These are phyloP conservation scores for Apaloderma vittatum DNA, from an alignment of 2,113 vertebrate genomes.

Conservation along the genomic window DNA sequence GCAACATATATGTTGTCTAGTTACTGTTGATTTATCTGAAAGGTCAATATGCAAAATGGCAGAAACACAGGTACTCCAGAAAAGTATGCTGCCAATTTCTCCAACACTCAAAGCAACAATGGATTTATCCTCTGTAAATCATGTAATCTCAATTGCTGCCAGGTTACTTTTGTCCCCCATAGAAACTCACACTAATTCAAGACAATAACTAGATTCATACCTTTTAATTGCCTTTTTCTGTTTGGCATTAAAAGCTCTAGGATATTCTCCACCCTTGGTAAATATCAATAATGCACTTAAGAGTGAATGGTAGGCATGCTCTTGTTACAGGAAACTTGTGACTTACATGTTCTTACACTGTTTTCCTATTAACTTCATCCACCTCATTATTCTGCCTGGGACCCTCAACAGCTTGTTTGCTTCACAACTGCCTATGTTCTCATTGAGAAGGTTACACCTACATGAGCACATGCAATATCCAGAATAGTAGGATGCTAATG, in stretches of 20 bases:
- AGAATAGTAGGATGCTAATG: not conserved
- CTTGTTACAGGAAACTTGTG: not conserved
- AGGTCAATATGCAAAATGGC: not conserved
- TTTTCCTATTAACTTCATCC: not conserved
- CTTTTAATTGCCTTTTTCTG: not conserved
- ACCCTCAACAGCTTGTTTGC: not conserved
- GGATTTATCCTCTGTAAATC: not conserved
- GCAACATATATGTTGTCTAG: not conserved
- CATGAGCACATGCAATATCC: accelerated
- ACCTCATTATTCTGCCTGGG: not conserved
- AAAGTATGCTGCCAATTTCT: not conserved
- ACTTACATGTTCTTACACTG: accelerated
- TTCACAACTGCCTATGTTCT: not conserved
- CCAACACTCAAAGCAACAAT: not conserved
- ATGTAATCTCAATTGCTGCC: not conserved
- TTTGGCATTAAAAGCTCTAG: not conserved
- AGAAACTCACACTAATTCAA: not conserved
- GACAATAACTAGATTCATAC: not conserved
- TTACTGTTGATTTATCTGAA: not conserved
- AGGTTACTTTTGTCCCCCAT: not conserved
- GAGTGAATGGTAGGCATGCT: not conserved
- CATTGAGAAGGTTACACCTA: not conserved
- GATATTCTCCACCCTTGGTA: not conserved
- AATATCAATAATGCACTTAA: not conserved
- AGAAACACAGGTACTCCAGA: not conserved